Base-by-base conservation (phyloP, 1,140 invertebrate species). In the Delia radicum region DNA sequence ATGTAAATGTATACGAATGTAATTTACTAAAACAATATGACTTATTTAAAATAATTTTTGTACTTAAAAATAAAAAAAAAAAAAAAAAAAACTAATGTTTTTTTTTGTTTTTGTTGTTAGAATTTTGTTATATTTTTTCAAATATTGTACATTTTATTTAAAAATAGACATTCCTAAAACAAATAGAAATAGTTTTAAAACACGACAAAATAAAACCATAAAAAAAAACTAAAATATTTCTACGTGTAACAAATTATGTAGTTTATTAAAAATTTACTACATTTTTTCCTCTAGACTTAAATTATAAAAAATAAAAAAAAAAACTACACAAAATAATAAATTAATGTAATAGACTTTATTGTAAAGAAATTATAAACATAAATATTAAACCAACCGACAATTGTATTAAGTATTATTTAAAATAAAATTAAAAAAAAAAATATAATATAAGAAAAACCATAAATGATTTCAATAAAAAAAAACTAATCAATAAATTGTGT, bases 331-430 rank as follows among this genome's bases (percentile, higher is more conserved):
- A 42, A 69, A 69, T 69, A 31, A 67, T 31, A 67, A 69, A 69
- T 69, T 33, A 69, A 69, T 69, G 65, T 69, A 69, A 33, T 69
- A 69, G 65, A 69, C 65, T 69, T 21, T 69, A 69, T 69, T 69
- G 65, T 69, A 55, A 55, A 55, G 46, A 55, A 55, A 55, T 55
- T 55, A 69, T 69, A 69, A 69, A 26, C 12, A 63, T 21, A 63
- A 63, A 63, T 63, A 10, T 12, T 18, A 69, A 69, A 33, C 33
- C 33, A 69, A 33, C 29, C 33, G 18, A 8, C 27, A 31, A 65
- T 69, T 33, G 65, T 69, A 69, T 69, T 33, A 69, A 69, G 26
- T 27, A 69, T 42, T 42, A 42, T 42, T 42, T 42, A 21, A 21
- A 69, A 37, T 18, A 33, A 21, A 69, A 69, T 21, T 33, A 33